Conservation (phyloP, 2,113 vertebrate species). For the Tupaia tana region DNA sequence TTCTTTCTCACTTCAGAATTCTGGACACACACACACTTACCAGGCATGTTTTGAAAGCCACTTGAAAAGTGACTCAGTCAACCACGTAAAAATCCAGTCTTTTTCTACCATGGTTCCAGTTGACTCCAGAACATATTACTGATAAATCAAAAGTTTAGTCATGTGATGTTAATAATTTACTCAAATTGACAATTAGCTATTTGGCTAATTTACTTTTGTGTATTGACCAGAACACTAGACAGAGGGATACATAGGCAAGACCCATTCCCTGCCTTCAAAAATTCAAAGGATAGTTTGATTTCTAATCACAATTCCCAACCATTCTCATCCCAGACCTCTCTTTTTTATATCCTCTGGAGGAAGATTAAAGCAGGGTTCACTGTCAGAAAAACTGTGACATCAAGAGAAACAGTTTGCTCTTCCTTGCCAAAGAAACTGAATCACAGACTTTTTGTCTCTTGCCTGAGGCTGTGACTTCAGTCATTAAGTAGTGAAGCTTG, state of each 20-base stretch:
- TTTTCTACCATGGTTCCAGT: no score
- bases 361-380: neutral
- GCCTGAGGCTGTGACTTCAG: neutral
- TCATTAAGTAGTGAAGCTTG: neutral
- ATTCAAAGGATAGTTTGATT: neutral
- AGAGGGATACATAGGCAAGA: neutral
- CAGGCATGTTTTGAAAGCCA: no score
- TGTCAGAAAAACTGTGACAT: neutral
- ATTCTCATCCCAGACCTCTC: neutral
- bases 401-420: neutral
- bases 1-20: no score
- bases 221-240: neutral
- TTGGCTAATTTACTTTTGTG: neutral
- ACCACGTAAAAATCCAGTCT: no score
- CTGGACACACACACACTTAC: no score
- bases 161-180: neutral
- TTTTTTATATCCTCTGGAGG: neutral
- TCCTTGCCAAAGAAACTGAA: neutral
- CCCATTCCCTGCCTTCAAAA: no score
- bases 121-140: no score
- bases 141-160: neutral
- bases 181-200: neutral
- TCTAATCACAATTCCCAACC: neutral
- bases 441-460: neutral
- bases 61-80: no score